Evolutionary conservation across 2,888 invertebrate genomes (phyloP).

Genomic region (Pachliopta kotzebuea): DNA sequence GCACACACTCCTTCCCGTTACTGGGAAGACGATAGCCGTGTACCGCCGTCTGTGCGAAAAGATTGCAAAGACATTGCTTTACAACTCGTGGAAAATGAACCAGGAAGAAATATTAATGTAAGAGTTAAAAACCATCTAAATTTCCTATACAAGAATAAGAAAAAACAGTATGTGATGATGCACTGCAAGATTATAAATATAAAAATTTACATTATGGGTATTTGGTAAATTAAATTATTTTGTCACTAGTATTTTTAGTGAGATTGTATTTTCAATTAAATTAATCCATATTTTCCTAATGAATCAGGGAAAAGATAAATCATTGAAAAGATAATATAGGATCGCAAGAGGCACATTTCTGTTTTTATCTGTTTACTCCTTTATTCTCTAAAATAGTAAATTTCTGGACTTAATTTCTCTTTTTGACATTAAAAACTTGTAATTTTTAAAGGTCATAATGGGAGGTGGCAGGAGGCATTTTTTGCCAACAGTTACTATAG

Average conservation of each 20-base stretch:
- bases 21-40: conserved; percentile 90
- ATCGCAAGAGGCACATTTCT: too few relatives aligned
- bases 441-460: conserved; percentile 82
- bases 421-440: not conserved
- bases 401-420: not conserved
- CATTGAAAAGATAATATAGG: too few relatives aligned
- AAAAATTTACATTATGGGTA: too few relatives aligned
- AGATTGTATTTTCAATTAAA: too few relatives aligned
- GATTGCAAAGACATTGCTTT: conserved; percentile 89
- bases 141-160: too few relatives aligned
- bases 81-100: conserved; percentile 88
- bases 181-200: not conserved
- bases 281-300: too few relatives aligned
- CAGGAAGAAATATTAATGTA: conserved; percentile 87
- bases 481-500: conserved; percentile 85
- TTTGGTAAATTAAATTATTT: too few relatives aligned
- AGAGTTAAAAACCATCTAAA: conserved; percentile 32
- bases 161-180: too few relatives aligned
- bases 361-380: too few relatives aligned
- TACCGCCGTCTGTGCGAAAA: conserved; percentile 84
- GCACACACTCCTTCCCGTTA: conserved; percentile 88
- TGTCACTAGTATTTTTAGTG: too few relatives aligned
- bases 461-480: conserved; percentile 90
- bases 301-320: too few relatives aligned
- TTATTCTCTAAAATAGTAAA: too few relatives aligned